A percentile compares a stretch with the other conserved stretches of the same genome.
Evolutionary conservation across 2,888 invertebrate species (phyloP).

Genomic region (Heteromyza rotundicornis): DNA sequence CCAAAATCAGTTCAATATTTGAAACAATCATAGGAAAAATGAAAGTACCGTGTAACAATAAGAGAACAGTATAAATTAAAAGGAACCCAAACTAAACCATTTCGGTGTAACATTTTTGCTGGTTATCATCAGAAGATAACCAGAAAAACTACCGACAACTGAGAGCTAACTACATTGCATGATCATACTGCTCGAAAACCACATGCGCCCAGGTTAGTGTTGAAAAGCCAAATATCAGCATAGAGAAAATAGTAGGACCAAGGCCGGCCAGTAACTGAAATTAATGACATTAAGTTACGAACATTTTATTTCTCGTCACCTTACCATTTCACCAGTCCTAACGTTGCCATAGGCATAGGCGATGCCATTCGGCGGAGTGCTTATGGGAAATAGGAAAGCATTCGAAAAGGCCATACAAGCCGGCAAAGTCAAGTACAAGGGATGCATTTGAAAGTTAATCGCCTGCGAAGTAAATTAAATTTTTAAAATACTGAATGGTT

Average conservation of each 20-base stretch:
- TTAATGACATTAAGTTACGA: conserved; percentile 27
- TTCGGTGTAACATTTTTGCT: no score
- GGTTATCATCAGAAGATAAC: no score
- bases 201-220: conserved; percentile 63
- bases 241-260: conserved; percentile 74
- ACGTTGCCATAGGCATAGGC: conserved; percentile 81
- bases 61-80: no score
- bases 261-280: conserved; percentile 73
- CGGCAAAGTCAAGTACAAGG: conserved; percentile 85
- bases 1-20: no score
- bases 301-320: neutral
- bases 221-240: conserved; percentile 71
- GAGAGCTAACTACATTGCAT: no score
- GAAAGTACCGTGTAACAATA: no score
- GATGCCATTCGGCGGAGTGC: conserved; percentile 95
- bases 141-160: no score
- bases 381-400: conserved; percentile 89
- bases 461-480: conserved; percentile 65
- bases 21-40: no score
- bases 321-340: conserved; percentile 75
- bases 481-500: conserved; percentile 10
- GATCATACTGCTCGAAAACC: no score
- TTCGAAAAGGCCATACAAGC: conserved; percentile 86
- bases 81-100: no score
- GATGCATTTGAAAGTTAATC: conserved; percentile 73